Percentiles rank a stretch among this genome's conserved stretches.
Evolutionary conservation across 2,797 vertebrate species (phyloP).

Genomic region (Spinus olivaceus): DNA sequence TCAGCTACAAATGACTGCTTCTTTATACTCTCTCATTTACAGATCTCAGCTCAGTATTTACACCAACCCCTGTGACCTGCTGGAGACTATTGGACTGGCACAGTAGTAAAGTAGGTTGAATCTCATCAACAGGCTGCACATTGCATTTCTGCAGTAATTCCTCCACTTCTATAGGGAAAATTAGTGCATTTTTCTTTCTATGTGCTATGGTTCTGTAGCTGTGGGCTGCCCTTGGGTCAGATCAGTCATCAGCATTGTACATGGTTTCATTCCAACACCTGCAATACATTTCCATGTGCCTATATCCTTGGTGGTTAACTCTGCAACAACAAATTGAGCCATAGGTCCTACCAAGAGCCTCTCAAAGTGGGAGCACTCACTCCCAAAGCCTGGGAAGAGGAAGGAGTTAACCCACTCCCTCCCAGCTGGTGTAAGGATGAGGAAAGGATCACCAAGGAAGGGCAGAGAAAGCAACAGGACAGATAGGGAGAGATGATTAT

Average conservation of each 20-base stretch:
- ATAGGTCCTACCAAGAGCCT: neutral
- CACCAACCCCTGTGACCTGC: neutral
- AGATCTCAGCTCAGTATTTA: neutral
- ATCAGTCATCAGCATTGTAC: neutral
- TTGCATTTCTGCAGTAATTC: slow-evolving; percentile 7
- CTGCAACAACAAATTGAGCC: neutral
- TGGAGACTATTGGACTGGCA: neutral
- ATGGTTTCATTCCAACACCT: neutral
- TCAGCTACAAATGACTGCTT: neutral
- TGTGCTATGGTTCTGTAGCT: neutral
- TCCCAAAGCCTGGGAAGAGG: neutral
- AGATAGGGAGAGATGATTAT: neutral
- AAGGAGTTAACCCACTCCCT: neutral
- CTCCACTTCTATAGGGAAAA: neutral
- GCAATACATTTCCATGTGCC: neutral
- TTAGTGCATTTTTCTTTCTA: neutral
- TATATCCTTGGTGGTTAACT: neutral
- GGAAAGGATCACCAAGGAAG: neutral
- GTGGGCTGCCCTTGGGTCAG: neutral
- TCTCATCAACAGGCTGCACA: neutral
- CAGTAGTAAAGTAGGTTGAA: neutral
- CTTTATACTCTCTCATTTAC: neutral
- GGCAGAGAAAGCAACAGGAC: neutral
- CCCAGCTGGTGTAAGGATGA: neutral
- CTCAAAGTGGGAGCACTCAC: neutral